Evolutionary conservation across 2,797 vertebrate species (phyloP).

Genomic region (Podarcis siculus): DNA sequence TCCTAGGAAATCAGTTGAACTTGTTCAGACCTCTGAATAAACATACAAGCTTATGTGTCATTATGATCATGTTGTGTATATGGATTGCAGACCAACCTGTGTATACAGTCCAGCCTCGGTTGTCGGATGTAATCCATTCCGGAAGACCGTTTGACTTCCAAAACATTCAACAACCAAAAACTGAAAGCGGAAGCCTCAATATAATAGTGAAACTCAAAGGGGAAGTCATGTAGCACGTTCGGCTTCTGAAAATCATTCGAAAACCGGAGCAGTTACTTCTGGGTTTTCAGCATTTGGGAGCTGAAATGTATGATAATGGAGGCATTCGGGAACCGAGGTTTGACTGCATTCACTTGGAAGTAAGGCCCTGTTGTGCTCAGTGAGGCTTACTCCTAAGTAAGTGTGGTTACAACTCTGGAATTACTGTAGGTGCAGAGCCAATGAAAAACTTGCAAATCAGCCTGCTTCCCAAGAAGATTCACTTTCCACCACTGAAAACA

Average conservation of each 20-base stretch:
- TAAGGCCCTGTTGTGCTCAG: background rate
- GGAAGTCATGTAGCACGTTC: too few relatives aligned
- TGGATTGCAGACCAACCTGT: background rate
- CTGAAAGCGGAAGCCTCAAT: too few relatives aligned
- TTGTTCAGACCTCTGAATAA: background rate
- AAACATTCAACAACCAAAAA: too few relatives aligned
- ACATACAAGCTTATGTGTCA: background rate
- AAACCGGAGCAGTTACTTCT: too few relatives aligned
- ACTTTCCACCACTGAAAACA: background rate
- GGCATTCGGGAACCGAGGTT: too few relatives aligned
- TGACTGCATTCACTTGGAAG: background rate
- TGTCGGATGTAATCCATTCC: too few relatives aligned
- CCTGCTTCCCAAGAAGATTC: background rate
- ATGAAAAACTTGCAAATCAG: background rate
- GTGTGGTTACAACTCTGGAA: background rate
- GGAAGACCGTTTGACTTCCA: too few relatives aligned
- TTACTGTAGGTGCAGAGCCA: background rate
- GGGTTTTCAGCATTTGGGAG: too few relatives aligned
- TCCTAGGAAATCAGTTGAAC: background rate
- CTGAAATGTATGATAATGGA: too few relatives aligned
- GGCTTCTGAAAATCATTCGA: too few relatives aligned
- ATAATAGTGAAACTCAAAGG: too few relatives aligned
- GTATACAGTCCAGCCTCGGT: background rate
- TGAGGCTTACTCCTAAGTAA: background rate
- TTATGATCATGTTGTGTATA: background rate